Base-by-base conservation (phyloP, 1,140 invertebrate genomes). In the Vanessa tameamea region DNA sequence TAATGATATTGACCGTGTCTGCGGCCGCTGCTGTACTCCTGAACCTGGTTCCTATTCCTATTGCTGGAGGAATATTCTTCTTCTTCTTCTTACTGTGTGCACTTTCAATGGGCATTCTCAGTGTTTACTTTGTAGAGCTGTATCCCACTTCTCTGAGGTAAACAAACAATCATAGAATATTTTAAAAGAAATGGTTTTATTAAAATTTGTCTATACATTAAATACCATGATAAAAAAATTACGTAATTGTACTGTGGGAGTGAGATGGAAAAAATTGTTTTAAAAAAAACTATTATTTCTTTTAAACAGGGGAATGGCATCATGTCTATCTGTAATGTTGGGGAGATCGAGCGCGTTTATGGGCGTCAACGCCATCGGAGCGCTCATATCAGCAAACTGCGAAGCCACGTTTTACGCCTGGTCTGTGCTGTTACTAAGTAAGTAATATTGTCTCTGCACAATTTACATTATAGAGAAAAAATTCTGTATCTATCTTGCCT, bases 91-190 rank as follows among this genome's bases (percentile, higher is more conserved):
- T 92, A 4, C 71, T 92, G 16, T 88, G 87, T 63, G 90, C 90
- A 0, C 80, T 92, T 4, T 84, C 87, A 0, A 92, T 92, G 90
- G 90, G 90, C 2, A 81, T 92, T 0, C 68, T 92, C 15, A 92
- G 90, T 55, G 90, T 92, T 0, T 92, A 92, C 64, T 92, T 92
- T 63, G 89, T 92, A 26, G 90, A 92, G 69, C 76, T 92, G 11
- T 92, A 92, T 72, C 89, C 90, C 15, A 92, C 90, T 55, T 89
- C 88, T 70, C 75, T 91, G 31, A 90, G 89, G 90, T 92, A 53
- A 53, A n/a, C 37, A 12, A 50, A 64, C 20, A 7, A 53, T 63
- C 14, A 16, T 63, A 11, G 3, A 43, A 43, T 9, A 8, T 43
- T 9, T 43, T 9, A 43, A 43, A 43, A 43, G 1, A 9, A 43